Conservation (phyloP, 2,113 vertebrate genomes). For the Gobiocypris rarus region DNA sequence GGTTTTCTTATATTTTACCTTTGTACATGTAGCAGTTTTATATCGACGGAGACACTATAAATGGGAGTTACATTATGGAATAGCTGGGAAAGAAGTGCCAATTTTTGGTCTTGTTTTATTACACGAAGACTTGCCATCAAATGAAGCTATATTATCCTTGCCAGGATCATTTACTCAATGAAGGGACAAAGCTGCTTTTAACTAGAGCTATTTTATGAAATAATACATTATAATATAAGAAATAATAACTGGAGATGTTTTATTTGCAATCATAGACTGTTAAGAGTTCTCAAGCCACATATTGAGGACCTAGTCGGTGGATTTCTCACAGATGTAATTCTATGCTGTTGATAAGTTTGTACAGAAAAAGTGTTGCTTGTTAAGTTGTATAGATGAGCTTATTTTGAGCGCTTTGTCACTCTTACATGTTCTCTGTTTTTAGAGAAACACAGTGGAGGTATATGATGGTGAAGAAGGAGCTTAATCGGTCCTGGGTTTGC, state of each 20-base stretch:
- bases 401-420: slow-evolving; percentile 25
- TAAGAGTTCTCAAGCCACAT: neutral
- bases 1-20: slow-evolving; percentile 10
- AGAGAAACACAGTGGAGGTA: slow-evolving; percentile 17
- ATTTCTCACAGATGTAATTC: slow-evolving; percentile 5
- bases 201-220: slow-evolving; percentile 22
- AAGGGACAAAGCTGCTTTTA: slow-evolving; percentile 13
- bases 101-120: neutral
- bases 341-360: slow-evolving; percentile 24
- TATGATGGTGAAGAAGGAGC: slow-evolving; percentile 22
- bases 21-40: slow-evolving; percentile 31
- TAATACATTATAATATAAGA: slow-evolving; percentile 4
- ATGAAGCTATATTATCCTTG: neutral
- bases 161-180: neutral
- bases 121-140: neutral
- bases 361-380: slow-evolving; percentile 11
- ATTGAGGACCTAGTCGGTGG: neutral
- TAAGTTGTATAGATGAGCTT: slow-evolving; percentile 21
- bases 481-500: slow-evolving; percentile 2
- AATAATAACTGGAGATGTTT: slow-evolving; percentile 44
- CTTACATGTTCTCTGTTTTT: slow-evolving; percentile 38
- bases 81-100: slow-evolving; percentile 18
- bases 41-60: neutral
- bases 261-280: neutral
- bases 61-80: slow-evolving; percentile 8